A percentile compares a stretch with the other conserved stretches of the same genome.
Evolutionary conservation across 2,888 invertebrate species (phyloP).

Genomic region (Agonum fuliginosum): DNA sequence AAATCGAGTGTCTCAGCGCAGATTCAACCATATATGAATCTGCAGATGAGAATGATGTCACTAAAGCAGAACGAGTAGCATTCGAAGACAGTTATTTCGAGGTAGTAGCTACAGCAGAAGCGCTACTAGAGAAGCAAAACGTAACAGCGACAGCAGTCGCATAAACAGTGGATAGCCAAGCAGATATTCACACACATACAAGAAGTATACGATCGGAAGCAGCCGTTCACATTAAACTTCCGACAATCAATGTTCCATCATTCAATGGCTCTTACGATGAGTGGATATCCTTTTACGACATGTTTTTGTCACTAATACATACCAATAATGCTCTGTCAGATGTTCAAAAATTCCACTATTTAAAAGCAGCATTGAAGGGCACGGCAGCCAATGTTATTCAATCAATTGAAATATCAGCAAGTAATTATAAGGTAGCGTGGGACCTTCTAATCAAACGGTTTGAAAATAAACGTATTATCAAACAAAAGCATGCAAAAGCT

Average conservation of each 20-base stretch:
- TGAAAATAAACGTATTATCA: slow-evolving; percentile 39
- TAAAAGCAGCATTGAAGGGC: not conserved
- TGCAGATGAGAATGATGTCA: too few relatives aligned
- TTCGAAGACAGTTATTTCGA: too few relatives aligned
- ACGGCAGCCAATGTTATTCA: slow-evolving; percentile 22
- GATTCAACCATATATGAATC: too few relatives aligned
- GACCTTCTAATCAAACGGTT: not conserved
- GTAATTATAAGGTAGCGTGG: slow-evolving; percentile 45
- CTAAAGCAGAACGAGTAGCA: too few relatives aligned
- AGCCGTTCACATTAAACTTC: not conserved
- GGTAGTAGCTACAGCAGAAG: too few relatives aligned
- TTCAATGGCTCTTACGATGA: not conserved
- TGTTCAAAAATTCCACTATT: slow-evolving; percentile 41
- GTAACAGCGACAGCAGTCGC: too few relatives aligned
- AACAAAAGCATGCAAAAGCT: too few relatives aligned
- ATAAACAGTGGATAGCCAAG: too few relatives aligned
- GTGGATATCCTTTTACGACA: slow-evolving; percentile 37
- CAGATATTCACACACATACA: too few relatives aligned
- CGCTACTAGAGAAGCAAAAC: too few relatives aligned
- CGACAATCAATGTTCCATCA: not conserved
- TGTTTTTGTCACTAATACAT: slow-evolving; percentile 29
- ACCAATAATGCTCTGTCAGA: not conserved
- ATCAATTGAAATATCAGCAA: slow-evolving; percentile 31
- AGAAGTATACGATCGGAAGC: too few relatives aligned
- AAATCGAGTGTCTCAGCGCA: too few relatives aligned